A percentile compares a stretch with the other conserved stretches of the same genome.
These are phyloP conservation scores for Brachionus sp. DNA, from an alignment of 1,140 invertebrate genomes.

Conservation along the genomic window DNA sequence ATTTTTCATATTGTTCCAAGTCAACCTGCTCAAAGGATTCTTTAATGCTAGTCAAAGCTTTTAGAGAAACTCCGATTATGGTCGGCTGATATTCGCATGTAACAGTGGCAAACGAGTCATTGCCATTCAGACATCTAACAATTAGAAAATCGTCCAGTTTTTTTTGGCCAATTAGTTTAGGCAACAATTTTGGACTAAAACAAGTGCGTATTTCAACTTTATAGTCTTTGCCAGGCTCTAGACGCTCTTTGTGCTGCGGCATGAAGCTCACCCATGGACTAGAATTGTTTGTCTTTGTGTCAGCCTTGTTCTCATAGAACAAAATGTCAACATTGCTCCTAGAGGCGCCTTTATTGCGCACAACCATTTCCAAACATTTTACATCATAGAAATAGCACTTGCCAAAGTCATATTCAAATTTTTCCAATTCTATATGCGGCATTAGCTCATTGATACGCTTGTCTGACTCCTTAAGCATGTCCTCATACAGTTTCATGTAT, in stretches of 20 bases:
- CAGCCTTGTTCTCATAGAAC: background rate
- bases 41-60: background rate
- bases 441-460: conserved; percentile 9
- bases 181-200: background rate
- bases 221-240: background rate
- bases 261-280: background rate
- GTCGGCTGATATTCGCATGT: conserved; percentile 25
- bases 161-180: background rate
- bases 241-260: conserved; percentile 39
- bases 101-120: conserved; percentile 33
- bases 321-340: conserved; percentile 41
- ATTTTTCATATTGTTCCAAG: background rate
- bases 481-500: background rate
- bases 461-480: conserved; percentile 25
- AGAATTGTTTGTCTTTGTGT: background rate
- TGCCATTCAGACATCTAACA: conserved; percentile 21
- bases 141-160: conserved; percentile 35
- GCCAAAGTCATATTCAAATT: conserved; percentile 32
- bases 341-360: background rate
- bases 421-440: conserved; percentile 32
- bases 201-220: background rate
- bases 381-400: conserved; percentile 38
- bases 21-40: background rate
- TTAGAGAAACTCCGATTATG: conserved; percentile 15
- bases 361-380: background rate